Evolutionary conservation across 2,113 vertebrate species (phyloP), one percentile per base, ranked within the genome.

Genomic region (Nettapus auritus): DNA sequence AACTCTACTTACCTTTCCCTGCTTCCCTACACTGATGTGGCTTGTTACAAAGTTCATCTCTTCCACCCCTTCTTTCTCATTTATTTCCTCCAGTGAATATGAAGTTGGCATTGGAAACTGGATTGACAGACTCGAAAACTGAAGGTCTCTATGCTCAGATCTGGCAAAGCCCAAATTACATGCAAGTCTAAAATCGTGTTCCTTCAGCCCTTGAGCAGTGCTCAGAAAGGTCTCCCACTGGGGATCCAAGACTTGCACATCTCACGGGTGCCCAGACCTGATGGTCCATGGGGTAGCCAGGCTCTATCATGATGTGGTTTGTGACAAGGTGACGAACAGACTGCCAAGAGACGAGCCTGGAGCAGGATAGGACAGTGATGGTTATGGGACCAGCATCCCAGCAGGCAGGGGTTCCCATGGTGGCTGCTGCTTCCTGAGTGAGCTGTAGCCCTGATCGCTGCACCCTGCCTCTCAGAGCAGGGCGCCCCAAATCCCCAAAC

Each of bases 1-100:
- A 95, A 96, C 85, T 82, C 79, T 93, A 79, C 86, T 96, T 94
- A 90, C 90, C 56, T 95, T 95, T 74, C 86, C 50, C 74, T 75
- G 59, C 59, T 77, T 95, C 60, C 2, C 2, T 60, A 82, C 63
- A 90, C 55, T 56, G 15, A 85, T 70, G 80, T 76, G 79, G 76
- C 89, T 89, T 94, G 76, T 94, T 92, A 36, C 6, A 25, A 75
- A 88, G 50, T 66, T 83, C 31, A 59, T 90, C 84, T 88, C 79
- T 82, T 60, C 69, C 69, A 92, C 40, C 14, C 10, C n/a, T 88
- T 80, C 81, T 88, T 89, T 91, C 70, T 86, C 44, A 80, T 84
- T 93, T 88, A 44, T 93, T 93, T 84, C 64, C 74, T 88, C 21
- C 66, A 10, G 18, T 90, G 82, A 57, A 48, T 74, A 42, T 36